phyloP scores from a whole-genome alignment of 2,113 vertebrate genomes.

The Cricetomys ansorgei region DNA sequence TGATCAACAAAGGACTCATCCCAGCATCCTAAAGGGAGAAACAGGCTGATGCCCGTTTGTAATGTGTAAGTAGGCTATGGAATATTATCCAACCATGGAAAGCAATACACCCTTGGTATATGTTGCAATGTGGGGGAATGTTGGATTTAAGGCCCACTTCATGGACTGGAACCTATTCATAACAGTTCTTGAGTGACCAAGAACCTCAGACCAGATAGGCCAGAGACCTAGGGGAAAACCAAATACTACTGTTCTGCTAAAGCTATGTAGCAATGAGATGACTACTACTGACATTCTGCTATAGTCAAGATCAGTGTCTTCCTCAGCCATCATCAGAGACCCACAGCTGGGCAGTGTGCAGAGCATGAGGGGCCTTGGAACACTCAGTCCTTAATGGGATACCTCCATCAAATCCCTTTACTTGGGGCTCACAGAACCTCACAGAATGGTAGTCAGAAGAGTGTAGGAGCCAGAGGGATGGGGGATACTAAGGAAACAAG shows the following conservation, averaged over 20 bases:
- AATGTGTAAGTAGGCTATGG: neutral
- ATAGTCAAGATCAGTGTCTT: neutral
- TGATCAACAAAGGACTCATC: neutral
- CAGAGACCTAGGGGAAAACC: neutral
- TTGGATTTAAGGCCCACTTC: neutral
- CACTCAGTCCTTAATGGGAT: neutral
- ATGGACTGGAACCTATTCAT: neutral
- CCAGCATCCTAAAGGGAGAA: neutral
- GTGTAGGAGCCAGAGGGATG: neutral
- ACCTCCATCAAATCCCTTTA: neutral
- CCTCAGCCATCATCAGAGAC: neutral
- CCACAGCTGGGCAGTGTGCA: neutral
- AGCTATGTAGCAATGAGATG: neutral
- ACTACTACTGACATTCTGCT: neutral
- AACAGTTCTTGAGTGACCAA: neutral
- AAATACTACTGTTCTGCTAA: neutral
- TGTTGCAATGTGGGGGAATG: fast-evolving
- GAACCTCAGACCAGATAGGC: neutral
- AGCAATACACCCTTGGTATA: neutral
- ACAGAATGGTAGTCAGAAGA: neutral
- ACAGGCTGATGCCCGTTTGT: fast-evolving
- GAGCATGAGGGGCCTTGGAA: neutral
- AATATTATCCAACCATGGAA: neutral
- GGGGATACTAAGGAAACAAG: neutral
- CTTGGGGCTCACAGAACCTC: neutral